phyloP scores from a whole-genome alignment of 2,888 invertebrate species.

The Miltochrista miniata region DNA sequence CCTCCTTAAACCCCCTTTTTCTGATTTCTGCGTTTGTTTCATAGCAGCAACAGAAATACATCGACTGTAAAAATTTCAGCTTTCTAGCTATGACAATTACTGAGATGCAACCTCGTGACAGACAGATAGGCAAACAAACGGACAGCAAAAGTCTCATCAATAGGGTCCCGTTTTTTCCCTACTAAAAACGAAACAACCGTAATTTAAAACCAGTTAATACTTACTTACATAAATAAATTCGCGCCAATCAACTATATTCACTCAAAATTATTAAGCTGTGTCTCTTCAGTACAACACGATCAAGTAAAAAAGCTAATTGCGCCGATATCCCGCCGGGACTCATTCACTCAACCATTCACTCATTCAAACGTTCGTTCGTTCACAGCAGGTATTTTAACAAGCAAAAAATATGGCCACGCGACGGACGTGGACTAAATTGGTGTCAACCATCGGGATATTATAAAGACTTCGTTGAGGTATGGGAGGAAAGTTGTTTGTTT shows the following conservation, averaged over 20 bases:
- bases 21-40: no score
- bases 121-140: no score
- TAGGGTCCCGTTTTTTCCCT: no score
- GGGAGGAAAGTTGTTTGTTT: no score
- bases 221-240: no score
- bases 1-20: no score
- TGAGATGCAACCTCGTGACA: no score
- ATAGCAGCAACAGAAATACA: no score
- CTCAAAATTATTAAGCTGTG: constrained; percentile 36
- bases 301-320: constrained; percentile 39
- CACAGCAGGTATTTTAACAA: constrained; percentile 66
- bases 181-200: neutral
- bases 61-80: no score
- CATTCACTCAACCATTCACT: constrained; percentile 42
- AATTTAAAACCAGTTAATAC: neutral
- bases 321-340: constrained; percentile 32
- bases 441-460: constrained; percentile 33
- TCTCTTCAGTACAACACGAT: constrained; percentile 28
- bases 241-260: constrained; percentile 4
- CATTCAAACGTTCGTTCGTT: constrained; percentile 51
- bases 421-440: constrained; percentile 29
- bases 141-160: no score
- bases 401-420: constrained; percentile 62
- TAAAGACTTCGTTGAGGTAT: no score
- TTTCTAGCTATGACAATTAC: no score